Conservation (phyloP, 1,140 invertebrate species). For the Drosophila virilis region DNA sequence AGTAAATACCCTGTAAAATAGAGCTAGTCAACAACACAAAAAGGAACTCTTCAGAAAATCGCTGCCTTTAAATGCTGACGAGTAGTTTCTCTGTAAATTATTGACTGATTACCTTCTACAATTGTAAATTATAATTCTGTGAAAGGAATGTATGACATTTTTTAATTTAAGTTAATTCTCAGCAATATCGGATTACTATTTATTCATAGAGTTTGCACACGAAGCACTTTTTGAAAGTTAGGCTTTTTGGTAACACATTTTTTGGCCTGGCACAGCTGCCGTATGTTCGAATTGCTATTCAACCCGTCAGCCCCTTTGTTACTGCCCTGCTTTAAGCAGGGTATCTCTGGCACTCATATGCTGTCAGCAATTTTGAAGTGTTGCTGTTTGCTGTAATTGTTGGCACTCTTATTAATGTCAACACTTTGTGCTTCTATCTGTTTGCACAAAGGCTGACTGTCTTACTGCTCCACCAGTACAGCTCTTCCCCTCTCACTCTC, state of each 20-base stretch:
- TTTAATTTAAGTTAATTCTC: too few species aligned
- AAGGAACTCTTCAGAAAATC: too few species aligned
- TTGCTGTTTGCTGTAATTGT: slow-evolving; percentile 60
- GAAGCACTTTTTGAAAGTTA: too few species aligned
- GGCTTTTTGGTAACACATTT: too few species aligned
- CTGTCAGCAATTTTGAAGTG: slow-evolving; percentile 5
- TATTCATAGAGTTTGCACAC: not conserved
- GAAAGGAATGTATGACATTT: too few species aligned
- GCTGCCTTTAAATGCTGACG: too few species aligned
- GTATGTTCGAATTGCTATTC: not conserved
- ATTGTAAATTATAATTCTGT: too few species aligned
- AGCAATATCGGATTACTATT: not conserved
- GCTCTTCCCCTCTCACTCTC: not conserved
- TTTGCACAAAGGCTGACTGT: slow-evolving; percentile 62
- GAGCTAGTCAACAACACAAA: too few species aligned
- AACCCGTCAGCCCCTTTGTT: not conserved
- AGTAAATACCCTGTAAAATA: slow-evolving; percentile 13
- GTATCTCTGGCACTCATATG: not conserved
- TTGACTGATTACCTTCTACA: too few species aligned
- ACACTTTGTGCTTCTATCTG: slow-evolving; percentile 78
- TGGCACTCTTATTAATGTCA: slow-evolving; percentile 75
- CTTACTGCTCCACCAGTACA: not conserved
- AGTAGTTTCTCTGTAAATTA: too few species aligned
- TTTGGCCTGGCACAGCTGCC: too few species aligned
- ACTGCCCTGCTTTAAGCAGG: not conserved